phyloP scores from a whole-genome alignment of 1,140 invertebrate species.

The Trypoxylus dichotomus region DNA sequence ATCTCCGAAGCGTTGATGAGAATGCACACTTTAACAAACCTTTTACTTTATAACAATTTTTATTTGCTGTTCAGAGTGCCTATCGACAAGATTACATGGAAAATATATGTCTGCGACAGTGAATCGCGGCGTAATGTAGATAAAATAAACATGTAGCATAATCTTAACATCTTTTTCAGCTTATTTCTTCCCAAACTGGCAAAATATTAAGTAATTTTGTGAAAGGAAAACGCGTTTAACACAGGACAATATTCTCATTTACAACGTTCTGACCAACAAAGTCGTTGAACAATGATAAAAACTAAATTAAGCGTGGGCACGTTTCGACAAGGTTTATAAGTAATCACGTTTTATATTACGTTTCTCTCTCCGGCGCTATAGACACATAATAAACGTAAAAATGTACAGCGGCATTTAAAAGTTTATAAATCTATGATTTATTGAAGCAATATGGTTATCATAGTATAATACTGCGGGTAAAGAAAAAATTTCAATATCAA shows the following conservation, averaged over 20 bases:
- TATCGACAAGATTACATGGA: background rate
- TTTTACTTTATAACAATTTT: background rate
- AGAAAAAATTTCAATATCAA: too few species aligned
- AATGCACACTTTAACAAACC: too few species aligned
- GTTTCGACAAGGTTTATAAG: background rate
- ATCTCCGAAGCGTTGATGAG: too few species aligned
- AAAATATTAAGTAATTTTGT: background rate
- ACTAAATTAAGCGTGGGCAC: conserved; percentile 1
- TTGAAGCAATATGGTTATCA: too few species aligned
- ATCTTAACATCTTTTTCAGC: background rate
- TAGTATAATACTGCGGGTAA: too few species aligned
- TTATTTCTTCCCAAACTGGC: background rate
- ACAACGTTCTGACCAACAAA: background rate
- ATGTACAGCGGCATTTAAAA: too few species aligned
- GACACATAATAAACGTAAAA: background rate
- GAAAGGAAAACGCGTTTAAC: background rate
- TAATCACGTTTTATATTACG: background rate
- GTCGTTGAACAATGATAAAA: background rate
- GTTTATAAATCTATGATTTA: too few species aligned
- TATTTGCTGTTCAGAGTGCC: background rate
- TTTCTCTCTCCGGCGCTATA: background rate
- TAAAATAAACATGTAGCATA: background rate
- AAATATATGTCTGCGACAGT: background rate
- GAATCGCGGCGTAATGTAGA: background rate
- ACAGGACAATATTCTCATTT: background rate